A percentile compares a stretch with the other conserved stretches of the same genome.
phyloP scores from a whole-genome alignment of 2,113 vertebrate genomes.

The Ceyx margarethae region DNA sequence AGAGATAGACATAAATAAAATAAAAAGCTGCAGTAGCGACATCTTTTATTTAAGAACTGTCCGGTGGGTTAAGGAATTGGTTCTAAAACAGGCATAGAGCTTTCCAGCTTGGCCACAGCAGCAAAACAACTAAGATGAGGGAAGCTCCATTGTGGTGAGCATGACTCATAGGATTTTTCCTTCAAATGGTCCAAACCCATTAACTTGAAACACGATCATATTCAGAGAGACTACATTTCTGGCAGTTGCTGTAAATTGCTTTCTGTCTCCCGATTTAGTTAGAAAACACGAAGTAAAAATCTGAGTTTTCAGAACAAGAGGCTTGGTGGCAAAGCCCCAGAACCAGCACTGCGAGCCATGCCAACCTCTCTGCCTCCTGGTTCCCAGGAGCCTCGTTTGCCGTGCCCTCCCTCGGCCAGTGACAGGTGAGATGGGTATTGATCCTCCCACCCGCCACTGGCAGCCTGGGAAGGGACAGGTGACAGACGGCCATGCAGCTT shows the following conservation, averaged over 20 bases:
- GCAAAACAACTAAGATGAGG: neutral
- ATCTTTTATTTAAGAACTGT: neutral
- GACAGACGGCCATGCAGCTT: conserved; percentile 76
- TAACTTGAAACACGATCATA: rapidly evolving
- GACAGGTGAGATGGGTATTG: conserved; percentile 77
- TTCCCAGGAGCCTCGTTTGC: conserved; percentile 1
- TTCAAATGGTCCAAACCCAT: neutral
- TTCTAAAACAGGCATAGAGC: neutral
- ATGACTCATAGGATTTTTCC: neutral
- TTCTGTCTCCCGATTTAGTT: neutral
- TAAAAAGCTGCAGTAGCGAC: neutral
- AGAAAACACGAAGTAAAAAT: neutral
- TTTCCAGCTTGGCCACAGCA: neutral
- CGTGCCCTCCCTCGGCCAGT: conserved; percentile 35
- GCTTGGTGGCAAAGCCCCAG: rapidly evolving
- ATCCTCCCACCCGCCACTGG: conserved; percentile 66
- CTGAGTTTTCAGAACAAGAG: neutral
- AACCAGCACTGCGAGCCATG: rapidly evolving
- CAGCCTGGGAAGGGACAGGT: conserved; percentile 79
- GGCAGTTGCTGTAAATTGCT: neutral
- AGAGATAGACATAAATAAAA: neutral
- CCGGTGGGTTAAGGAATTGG: neutral
- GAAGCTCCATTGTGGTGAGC: neutral
- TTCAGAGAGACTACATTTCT: neutral
- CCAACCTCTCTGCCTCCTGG: neutral